Base-by-base conservation (phyloP, 2,113 vertebrate species). In the Gymnobelideus leadbeateri region DNA sequence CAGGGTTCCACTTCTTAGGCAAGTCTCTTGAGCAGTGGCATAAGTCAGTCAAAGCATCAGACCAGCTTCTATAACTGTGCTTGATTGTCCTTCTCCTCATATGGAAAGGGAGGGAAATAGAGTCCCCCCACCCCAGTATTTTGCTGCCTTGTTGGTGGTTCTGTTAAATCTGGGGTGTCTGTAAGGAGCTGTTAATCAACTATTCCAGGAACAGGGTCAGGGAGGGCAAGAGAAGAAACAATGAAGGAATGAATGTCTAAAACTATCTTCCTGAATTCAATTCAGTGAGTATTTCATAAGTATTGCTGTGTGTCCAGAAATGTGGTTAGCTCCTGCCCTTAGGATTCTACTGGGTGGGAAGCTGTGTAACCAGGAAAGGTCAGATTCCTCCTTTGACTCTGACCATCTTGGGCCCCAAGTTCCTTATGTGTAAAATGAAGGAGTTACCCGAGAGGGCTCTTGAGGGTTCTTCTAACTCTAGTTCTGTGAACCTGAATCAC, bases 141-240 rank as follows among this genome's bases (percentile, higher is more conserved):
- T 50, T 91, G 53, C n/a, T 46, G n/a, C 21, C 54, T 3, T 43
- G 16, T 89, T 94, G 90, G 8, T 50, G 47, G 52, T 25, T 90
- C 37, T 23, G 0, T 77, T n/a, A n/a, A 43, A 77, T 31, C 1
- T 23, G n/a, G n/a, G 61, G n/a, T 23, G n/a, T 43, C 19, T 21
- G 9, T 43, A 43, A 43, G n/a, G 68, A 92, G 84, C 52, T 89
- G 28, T 92, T 5, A 54, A 49, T 55, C 9, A 77, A 68, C 37
- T 55, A 55, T 93, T 96, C 94, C 89, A 96, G 26, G 84, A 90
- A 84, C 26, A 52, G 50, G 51, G 31, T 91, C 37, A 91, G 95
- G 46, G 19, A 23, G 16, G n/a, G n/a, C 14, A 77, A 6, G 68
- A 21, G 16, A 77, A 43, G 68, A 77, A 16, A 43, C 68, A 43